These are phyloP conservation scores for Melanogrammus aeglefinus DNA, from an alignment of 2,797 vertebrate species.

Conservation along the genomic window DNA sequence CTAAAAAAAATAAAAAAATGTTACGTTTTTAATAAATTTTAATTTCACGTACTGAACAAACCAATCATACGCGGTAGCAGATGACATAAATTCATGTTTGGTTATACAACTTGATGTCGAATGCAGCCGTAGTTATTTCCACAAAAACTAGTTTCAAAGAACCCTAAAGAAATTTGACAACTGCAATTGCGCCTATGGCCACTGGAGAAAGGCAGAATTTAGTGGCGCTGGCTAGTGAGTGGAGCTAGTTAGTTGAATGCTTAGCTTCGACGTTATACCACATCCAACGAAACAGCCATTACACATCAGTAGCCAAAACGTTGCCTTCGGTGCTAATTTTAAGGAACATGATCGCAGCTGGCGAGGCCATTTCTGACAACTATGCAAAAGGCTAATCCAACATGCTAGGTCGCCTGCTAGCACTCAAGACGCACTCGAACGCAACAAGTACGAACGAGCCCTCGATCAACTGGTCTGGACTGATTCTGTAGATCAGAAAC, in stretches of 20 bases:
- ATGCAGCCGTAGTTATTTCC: background rate
- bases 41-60: background rate
- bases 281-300: background rate
- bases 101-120: background rate
- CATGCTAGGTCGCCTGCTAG: conserved; percentile 10
- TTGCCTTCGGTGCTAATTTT: background rate
- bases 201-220: background rate
- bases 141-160: background rate
- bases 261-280: background rate
- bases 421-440: background rate
- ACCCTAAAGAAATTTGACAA: conserved; percentile 2
- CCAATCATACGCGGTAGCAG: too few species aligned
- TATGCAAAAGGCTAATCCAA: conserved; percentile 32
- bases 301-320: background rate
- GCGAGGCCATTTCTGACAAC: conserved; percentile 41
- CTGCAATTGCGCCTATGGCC: background rate
- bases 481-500: background rate
- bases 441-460: background rate
- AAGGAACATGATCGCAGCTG: background rate
- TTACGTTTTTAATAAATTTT: background rate
- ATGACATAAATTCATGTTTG: background rate
- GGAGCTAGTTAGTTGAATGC: background rate
- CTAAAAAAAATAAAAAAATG: conserved; percentile 39
- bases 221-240: background rate
- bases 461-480: background rate